Percentiles rank a stretch among this genome's conserved stretches.
phyloP scores from a whole-genome alignment of 1,140 invertebrate genomes.

The Anastrepha ludens region DNA sequence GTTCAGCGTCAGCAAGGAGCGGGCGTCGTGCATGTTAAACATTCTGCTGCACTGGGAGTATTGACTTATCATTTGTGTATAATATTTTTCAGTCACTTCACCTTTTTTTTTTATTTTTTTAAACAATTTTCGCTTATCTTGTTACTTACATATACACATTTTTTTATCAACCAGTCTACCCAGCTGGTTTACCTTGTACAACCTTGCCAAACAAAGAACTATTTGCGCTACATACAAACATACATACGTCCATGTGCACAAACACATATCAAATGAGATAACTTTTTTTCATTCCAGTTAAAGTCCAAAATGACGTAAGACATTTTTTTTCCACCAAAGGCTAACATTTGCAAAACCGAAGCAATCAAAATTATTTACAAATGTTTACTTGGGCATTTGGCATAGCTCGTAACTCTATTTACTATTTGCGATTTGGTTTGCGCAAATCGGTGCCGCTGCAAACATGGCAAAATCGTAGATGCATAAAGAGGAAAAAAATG shows the following conservation, averaged over 20 bases:
- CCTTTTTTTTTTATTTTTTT: not conserved
- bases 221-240: constrained; percentile 53
- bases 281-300: not conserved
- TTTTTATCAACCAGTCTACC: constrained; percentile 61
- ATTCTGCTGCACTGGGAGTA: too few species aligned
- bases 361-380: not conserved
- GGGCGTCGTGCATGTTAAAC: too few species aligned
- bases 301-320: constrained; percentile 64
- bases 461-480: not conserved
- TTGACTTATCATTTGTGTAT: too few species aligned
- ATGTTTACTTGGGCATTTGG: constrained; percentile 7
- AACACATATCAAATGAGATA: constrained; percentile 29
- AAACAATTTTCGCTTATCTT: not conserved
- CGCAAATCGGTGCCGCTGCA: constrained; percentile 41
- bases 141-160: constrained; percentile 54
- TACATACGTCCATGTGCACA: constrained; percentile 39
- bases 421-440: constrained; percentile 33
- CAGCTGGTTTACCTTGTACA: constrained; percentile 70
- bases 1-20: too few species aligned
- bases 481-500: not conserved
- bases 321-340: constrained; percentile 56
- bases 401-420: not conserved
- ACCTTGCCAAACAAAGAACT: constrained; percentile 62
- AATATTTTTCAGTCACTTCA: not conserved
- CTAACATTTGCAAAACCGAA: constrained; percentile 11